These are phyloP conservation scores for Okapia johnstoni DNA, from an alignment of 2,113 vertebrate species.

Conservation along the genomic window DNA sequence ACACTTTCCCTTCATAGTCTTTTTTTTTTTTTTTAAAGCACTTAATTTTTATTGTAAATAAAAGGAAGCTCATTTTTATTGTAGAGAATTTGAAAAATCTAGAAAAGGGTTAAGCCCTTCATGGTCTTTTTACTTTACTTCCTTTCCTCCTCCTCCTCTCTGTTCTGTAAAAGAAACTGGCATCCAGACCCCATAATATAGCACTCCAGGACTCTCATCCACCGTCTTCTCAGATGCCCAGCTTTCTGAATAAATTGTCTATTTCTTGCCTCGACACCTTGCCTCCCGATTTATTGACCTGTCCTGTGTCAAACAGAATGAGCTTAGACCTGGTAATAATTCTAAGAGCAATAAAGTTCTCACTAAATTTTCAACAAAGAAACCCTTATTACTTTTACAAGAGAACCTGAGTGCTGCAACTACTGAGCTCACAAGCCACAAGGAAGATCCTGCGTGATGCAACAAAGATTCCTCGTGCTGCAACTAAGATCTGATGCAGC, in stretches of 20 bases:
- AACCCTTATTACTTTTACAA: neutral
- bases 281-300: neutral
- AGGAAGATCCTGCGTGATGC: neutral
- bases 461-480: rapidly evolving
- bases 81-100: too few species aligned
- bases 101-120: too few species aligned
- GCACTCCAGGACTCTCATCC: neutral
- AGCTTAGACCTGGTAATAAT: neutral
- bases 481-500: neutral
- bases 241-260: neutral
- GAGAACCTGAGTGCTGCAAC: neutral
- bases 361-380: neutral
- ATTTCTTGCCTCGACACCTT: neutral
- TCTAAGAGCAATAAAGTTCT: neutral
- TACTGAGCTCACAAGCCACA: neutral
- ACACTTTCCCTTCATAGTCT: neutral
- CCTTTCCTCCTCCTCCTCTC: neutral
- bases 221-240: neutral
- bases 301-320: neutral
- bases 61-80: too few species aligned
- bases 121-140: neutral
- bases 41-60: too few species aligned
- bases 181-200: neutral
- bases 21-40: too few species aligned
- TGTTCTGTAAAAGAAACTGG: neutral